Base-by-base conservation (phyloP, 1,140 invertebrate species). In the Lycorma delicatula region DNA sequence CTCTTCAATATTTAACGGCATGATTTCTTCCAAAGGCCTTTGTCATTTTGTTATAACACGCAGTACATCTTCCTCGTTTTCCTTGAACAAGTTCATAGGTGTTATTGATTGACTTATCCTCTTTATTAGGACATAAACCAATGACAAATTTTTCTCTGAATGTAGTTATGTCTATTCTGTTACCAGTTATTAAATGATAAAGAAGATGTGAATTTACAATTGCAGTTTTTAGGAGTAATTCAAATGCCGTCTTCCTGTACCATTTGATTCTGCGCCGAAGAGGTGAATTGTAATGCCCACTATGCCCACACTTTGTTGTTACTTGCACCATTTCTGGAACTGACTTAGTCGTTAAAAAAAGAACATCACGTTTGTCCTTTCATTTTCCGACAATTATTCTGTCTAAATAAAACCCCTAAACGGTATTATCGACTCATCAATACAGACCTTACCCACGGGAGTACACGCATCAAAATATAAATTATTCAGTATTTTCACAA, bases 401-500 rank as follows among this genome's bases (percentile, higher is more conserved):
- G 36, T 41, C 36, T 41, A 16, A 41, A 41, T 41, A 41, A 13
- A 20, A 3, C 36, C 36, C 36, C 36, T 41, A 41, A 41, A 41
- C 11, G 36, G 36, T 20, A 41, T 20, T 20, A 41, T 41, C n/a
- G 36, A 41, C 36, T 41, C 36, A 12, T 41, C 36, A 41, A 41
- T 41, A 11, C 36, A 41, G 2, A 41, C 36, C 11, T 41, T 41
- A 16, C 20, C 36, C n/a, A 13, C 36, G 20, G 36, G 36, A 4
- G 36, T 41, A 41, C n/a, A 41, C 20, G 36, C n/a, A 16, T 41
- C 36, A 41, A 41, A 41, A 41, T 16, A 41, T 41, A 41, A 20
- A 16, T 41, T 13, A 41, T 41, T 41, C 12, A 41, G 36, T 41
- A 12, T 20, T 41, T 41, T 56, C 49, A 54, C 56, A 54, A 53